Base-by-base conservation (phyloP, 2,797 vertebrate genomes). In the Lycodopsis pacificus region DNA sequence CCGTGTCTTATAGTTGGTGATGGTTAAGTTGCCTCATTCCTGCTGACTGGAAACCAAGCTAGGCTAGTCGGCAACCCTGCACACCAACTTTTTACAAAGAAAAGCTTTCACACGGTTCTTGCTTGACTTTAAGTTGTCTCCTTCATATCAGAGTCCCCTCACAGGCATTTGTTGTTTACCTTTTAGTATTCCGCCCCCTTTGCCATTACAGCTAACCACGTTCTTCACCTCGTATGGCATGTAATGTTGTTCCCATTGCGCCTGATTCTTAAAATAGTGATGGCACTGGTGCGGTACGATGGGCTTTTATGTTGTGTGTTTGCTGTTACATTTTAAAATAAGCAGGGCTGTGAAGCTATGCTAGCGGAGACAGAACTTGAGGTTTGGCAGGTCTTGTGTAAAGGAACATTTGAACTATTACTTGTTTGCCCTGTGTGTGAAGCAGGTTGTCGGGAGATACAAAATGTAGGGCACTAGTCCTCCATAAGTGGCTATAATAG, bases 401-500 rank as follows among this genome's bases (percentile, higher is more conserved):
- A 65, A 73, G 61, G 57, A 75, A 73, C 48, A 65, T 83, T 73
- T 68, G 5, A 78, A 74, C 59, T 61, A 67, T 82, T 51, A 51
- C 49, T n/a, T 58, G 57, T 78, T 84, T 69, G 66, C 66, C 48
- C 7, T 48, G 46, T 58, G 59, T 71, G 62, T 77, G 65, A 74
- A 79, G 68, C 88, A 89, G 91, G 90, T 93, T 93, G 88, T 88
- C 8, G 32, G 40, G 62, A 82, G 84, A 87, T 78, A 51, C 64
- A 86, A 87, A 92, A 91, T 89, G 76, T 82, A 89, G 86, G 89
- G 70, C 87, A 83, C 42, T 82, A 51, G 71, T 87, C 85, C 75
- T 80, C 83, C 66, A 59, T 90, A 91, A 91, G 91, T 84, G 81
- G 77, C 87, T 65, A 20, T 95, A 96, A 96, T 95, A n/a, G 85